phyloP scores from a whole-genome alignment of 2,888 invertebrate species.

The Elysia crispata region DNA sequence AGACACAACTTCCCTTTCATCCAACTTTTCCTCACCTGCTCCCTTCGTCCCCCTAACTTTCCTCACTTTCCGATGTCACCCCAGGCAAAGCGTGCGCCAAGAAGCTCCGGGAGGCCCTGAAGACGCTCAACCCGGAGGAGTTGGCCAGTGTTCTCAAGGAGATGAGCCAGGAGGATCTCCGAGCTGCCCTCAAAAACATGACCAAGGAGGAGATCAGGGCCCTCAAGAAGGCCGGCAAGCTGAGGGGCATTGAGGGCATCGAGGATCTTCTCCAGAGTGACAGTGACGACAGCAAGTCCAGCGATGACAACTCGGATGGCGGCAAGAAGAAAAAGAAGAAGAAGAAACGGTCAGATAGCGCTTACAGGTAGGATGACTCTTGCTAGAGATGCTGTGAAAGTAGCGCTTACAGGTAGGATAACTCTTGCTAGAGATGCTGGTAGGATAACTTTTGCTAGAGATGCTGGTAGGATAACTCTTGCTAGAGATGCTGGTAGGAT shows the following conservation, averaged over 20 bases:
- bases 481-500: too few relatives aligned
- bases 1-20: not conserved
- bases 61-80: not conserved
- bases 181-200: slow-evolving; percentile 58
- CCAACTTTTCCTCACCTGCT: not conserved
- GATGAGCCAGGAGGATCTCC: slow-evolving; percentile 48
- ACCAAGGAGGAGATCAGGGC: slow-evolving; percentile 55
- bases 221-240: slow-evolving; percentile 38
- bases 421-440: too few relatives aligned
- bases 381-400: too few relatives aligned
- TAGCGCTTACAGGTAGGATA: too few relatives aligned
- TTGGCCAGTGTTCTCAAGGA: slow-evolving; percentile 21
- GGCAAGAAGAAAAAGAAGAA: slow-evolving; percentile 47
- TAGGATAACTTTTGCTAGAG: too few relatives aligned
- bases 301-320: slow-evolving; percentile 7
- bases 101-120: slow-evolving; percentile 6
- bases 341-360: slow-evolving; percentile 59
- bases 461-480: too few relatives aligned
- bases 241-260: slow-evolving; percentile 25
- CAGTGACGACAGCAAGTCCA: not conserved
- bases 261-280: slow-evolving; percentile 11
- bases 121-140: slow-evolving; percentile 43
- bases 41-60: slow-evolving; percentile 14
- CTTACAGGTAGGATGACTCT: slow-evolving; percentile 30
- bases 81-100: not conserved